A percentile compares a stretch with the other conserved stretches of the same genome.
phyloP scores from a whole-genome alignment of 2,113 vertebrate species.

The Lepidothrix coronata region DNA sequence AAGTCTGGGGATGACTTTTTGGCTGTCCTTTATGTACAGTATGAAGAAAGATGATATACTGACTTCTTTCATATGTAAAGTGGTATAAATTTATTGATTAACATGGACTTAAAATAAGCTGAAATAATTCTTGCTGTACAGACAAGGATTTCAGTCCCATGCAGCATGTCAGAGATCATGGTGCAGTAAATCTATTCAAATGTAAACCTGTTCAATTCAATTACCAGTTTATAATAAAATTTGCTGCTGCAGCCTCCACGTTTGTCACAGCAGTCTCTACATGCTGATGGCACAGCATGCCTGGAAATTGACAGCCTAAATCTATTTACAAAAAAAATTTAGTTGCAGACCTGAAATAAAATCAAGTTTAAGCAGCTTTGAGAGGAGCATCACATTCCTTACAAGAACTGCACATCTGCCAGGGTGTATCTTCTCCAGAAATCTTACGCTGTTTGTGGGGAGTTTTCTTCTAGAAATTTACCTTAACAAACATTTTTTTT shows the following conservation, averaged over 20 bases:
- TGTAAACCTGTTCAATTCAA: constrained; percentile 85
- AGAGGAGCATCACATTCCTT: constrained; percentile 50
- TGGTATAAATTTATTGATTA: background rate
- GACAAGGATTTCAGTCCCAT: constrained; percentile 63
- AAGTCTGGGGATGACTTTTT: background rate
- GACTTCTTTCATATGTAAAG: background rate
- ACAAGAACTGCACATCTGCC: constrained; percentile 47
- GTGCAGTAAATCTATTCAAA: constrained; percentile 83
- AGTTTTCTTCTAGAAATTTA: constrained; percentile 20
- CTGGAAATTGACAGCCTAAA: constrained; percentile 79
- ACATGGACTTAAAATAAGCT: background rate
- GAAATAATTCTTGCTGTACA: background rate
- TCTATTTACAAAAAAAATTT: constrained; percentile 81
- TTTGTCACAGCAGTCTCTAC: constrained; percentile 77
- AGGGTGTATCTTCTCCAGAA: constrained; percentile 19
- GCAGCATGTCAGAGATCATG: constrained; percentile 75
- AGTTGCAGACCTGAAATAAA: constrained; percentile 73
- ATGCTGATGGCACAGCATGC: constrained; percentile 74
- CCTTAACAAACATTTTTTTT: background rate
- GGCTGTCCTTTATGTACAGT: background rate
- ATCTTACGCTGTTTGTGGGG: background rate
- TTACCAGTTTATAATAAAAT: constrained; percentile 83
- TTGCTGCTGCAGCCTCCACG: constrained; percentile 70
- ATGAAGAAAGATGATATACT: background rate
- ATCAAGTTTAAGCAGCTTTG: constrained; percentile 73